Base-by-base conservation (phyloP, 1,140 invertebrate genomes). In the Hylaeus anthracinus region DNA sequence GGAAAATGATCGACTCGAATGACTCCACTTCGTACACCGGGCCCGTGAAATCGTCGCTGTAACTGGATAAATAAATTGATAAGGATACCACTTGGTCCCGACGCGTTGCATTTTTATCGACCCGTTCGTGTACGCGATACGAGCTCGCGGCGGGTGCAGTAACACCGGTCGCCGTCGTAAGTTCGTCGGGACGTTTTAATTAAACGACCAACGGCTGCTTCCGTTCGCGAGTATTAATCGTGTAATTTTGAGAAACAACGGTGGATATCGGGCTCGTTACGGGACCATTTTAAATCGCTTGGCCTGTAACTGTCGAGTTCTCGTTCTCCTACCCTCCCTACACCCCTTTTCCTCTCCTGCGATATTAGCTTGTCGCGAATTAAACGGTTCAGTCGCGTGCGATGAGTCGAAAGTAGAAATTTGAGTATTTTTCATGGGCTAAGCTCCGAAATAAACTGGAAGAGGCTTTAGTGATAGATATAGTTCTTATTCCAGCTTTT, bases 181-280 rank as follows among this genome's bases (percentile, higher is more conserved):
- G 77, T 79, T 79, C 51, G 70, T 41, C 51, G 77, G 77, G 70
- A 79, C 60, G 51, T 64, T 79, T 79, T 79, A 79, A 79, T 79
- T 79, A 72, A 79, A 79, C 77, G 69, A 8, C 14, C 39, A 12
- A n/a, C 61, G n/a, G 37, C 53, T 48, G 51, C 9, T 72, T 45
- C 39, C 48, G 39, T 15, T 53, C 76, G 8, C 69, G 69, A 55
- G 55, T 72, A 72, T 79, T 79, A 72, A 72, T 79, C 48, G 69
- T 26, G 76, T 64, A 79, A 79, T 79, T 79, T 79, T 37, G 15
- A 26, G 65, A 72, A 79, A 64, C 41, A 61, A 39, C 69, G 60
- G 14, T 51, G 51, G 41, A 10, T 39, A 79, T 78, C 5, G 56
- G 48, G 5, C 15, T 45, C 63, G 63, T 8, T n/a, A 9, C 43